Conservation (phyloP, 2,797 vertebrate species). For the Leptodactylus fallax region DNA sequence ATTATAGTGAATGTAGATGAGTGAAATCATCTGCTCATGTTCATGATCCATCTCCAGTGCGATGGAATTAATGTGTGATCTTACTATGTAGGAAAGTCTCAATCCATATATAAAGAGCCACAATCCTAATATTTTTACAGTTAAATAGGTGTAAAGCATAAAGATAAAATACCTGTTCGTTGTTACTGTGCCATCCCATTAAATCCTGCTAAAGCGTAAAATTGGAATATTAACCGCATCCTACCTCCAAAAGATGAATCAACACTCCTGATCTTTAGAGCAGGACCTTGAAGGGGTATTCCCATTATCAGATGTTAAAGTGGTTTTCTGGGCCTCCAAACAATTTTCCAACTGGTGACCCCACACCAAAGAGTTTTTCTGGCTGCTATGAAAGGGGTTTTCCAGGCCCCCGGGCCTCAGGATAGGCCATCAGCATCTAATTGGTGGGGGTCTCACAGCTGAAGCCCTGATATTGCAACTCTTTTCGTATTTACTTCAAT, state of each 20-base stretch:
- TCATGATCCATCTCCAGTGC: not conserved
- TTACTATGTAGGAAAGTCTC: not conserved
- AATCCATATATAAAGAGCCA: not conserved
- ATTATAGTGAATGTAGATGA: constrained; percentile 12
- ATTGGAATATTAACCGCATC: not conserved
- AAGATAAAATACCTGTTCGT: not conserved
- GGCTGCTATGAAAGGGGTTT: too few species aligned
- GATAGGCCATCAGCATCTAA: too few species aligned
- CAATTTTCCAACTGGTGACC: too few species aligned
- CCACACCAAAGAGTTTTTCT: too few species aligned
- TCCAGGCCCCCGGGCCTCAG: too few species aligned
- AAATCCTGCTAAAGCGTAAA: not conserved
- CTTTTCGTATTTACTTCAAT: too few species aligned
- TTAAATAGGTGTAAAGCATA: not conserved
- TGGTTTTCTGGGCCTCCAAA: too few species aligned
- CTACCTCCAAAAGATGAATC: not conserved
- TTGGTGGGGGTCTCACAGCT: too few species aligned
- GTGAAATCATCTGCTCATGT: not conserved
- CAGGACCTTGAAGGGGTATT: too few species aligned
- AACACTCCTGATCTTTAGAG: not conserved
- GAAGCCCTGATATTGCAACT: too few species aligned
- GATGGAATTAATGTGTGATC: not conserved
- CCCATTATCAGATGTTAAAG: too few species aligned
- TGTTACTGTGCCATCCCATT: not conserved
- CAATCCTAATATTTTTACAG: not conserved